Percentiles rank a stretch among this genome's conserved stretches.
Evolutionary conservation across 2,113 vertebrate species (phyloP).

Genomic region (Cyanocitta stelleri): DNA sequence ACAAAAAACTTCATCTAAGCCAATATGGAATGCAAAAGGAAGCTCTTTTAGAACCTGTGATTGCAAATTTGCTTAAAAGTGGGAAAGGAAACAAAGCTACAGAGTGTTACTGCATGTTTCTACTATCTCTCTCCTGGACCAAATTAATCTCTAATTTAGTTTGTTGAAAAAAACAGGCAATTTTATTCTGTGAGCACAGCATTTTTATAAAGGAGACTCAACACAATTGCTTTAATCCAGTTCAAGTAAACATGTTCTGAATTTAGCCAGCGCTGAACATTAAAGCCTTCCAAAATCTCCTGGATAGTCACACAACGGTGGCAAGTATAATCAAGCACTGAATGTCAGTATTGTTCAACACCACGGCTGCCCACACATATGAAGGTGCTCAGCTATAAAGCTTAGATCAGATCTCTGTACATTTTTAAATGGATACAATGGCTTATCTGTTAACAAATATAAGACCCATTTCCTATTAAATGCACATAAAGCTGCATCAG

Average conservation of each 20-base stretch:
- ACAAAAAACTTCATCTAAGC: neutral
- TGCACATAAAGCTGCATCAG: neutral
- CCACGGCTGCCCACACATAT: neutral
- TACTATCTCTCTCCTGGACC: neutral
- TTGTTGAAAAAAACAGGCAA: neutral
- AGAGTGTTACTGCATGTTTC: neutral
- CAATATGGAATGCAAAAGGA: neutral
- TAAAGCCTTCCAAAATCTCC: conserved; percentile 46
- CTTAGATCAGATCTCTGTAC: neutral
- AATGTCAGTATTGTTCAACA: conserved; percentile 51
- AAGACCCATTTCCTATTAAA: neutral
- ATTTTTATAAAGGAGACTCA: neutral
- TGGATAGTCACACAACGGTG: neutral
- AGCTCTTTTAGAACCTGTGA: neutral
- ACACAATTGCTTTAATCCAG: conserved; percentile 35
- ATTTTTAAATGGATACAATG: conserved; percentile 13
- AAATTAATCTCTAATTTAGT: neutral
- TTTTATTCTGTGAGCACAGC: neutral
- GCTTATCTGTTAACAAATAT: neutral
- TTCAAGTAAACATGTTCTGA: conserved; percentile 1
- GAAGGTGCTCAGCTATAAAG: conserved; percentile 25
- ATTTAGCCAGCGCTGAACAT: neutral
- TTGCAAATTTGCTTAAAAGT: neutral
- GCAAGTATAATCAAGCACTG: conserved; percentile 23
- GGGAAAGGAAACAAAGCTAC: neutral